Base-by-base conservation (phyloP, 2,113 vertebrate genomes). In the Nibea albiflora region DNA sequence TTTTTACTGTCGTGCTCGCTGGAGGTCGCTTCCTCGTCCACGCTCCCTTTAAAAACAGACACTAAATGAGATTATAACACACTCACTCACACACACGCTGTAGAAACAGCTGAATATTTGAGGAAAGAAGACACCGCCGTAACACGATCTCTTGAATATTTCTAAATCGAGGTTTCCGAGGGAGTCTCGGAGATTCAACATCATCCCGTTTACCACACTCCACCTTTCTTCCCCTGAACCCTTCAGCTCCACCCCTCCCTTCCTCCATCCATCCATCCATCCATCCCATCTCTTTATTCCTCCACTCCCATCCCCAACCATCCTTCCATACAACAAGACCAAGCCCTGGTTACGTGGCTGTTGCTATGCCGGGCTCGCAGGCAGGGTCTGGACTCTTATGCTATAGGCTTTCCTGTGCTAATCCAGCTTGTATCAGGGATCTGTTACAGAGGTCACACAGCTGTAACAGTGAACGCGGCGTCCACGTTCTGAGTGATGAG, bases 331-430 rank as follows among this genome's bases (percentile, higher is more conserved):
- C 71, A 85, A 70, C 77, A 75, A 76, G 79, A 80, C 84, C 80
- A 67, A 75, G 54, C 77, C 84, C 58, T 78, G 79, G 88, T 89
- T 89, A 87, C 76, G 80, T 85, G 70, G 80, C 88, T 90, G 90
- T 90, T 90, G 88, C 88, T 89, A 89, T 91, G 92, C 81, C 56
- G 50, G 80, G 49, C 31, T 75, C 44, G 31, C 31, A 35, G 31
- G 46, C 61, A 66, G 85, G 68, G 53, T 75, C 49, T 44, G 72
- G 70, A 78, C 67, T 62, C 42, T n/a, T 35, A 58, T 20, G 54
- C 80, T 53, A 63, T 54, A 83, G 78, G 78, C 82, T 76, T 73
- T 42, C 64, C 76, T 26, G 39, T 65, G 44, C 71, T 87, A 77
- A 81, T 83, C 73, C 73, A 78, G 24, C 69, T 71, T 49, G 72